Base-by-base conservation (phyloP, 92 coral and sea anemone genomes). In the Zoanthus solanderi region DNA sequence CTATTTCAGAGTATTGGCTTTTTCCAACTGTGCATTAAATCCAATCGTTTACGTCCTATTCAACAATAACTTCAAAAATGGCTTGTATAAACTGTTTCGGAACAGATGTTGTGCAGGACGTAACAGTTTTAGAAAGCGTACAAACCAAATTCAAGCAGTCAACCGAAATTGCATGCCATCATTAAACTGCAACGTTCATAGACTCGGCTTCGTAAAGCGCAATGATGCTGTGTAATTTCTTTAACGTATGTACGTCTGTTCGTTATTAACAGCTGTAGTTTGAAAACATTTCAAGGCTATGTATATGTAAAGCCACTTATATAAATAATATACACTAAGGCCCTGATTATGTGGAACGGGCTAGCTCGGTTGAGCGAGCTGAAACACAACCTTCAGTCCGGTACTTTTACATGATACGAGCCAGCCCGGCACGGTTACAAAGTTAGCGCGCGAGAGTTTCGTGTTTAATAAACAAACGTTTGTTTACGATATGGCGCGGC, bases 1-100 rank as follows among this genome's bases (percentile, higher is more conserved):
- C 17, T 47, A 66, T 46, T 71, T 81, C 61, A 66, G 58, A 18
- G 61, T 66, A 46, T n/a, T 81, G 85, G 85, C 85, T 45, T 81
- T 81, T 81, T 50, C 85, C 17, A 81, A 81, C 75, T 81, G 75
- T 81, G 85, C 85, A 2, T 48, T 81, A 13, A 81, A 66, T 44
- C 85, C 85, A 18, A n/a, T 81, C 46, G 85, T 63, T 66, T 81
- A 66, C 44, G 18, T 68, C 3, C 31, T 46, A 67, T 81, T 81
- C 37, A 66, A 81, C 75, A 81, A 71, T 28, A 66, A 81, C 42
- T 45, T 66, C 28, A 81, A 48, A 34, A 81, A 7, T 23, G 75
- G 63, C 28, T 23, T 66, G 50, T 29, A 13, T 31, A 46, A 30
- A n/a, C 14, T 81, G 29, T 66, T 81, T 81, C 60, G 5, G 0